These are phyloP conservation scores for Flabesymbios commensalis DNA, from an alignment of 2,888 invertebrate genomes.

Conservation along the genomic window DNA sequence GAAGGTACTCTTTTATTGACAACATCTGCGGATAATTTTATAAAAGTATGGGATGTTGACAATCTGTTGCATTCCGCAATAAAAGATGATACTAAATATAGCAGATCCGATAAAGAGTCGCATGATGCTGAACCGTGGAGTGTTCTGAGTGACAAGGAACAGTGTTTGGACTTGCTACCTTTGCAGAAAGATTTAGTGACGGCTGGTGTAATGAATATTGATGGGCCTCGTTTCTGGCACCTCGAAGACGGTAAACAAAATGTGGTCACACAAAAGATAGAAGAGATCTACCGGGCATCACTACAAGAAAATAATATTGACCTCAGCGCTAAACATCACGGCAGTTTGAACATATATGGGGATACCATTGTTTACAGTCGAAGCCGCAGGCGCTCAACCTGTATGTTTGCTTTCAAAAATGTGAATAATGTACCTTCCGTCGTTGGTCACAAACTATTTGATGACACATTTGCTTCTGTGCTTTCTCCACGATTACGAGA, in stretches of 20 bases:
- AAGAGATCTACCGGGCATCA: neutral
- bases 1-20: no score
- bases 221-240: constrained; percentile 22
- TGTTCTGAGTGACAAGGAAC: no score
- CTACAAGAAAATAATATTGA: neutral
- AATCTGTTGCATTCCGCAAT: no score
- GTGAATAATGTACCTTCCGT: neutral
- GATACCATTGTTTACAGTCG: constrained; percentile 14
- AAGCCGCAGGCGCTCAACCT: constrained; percentile 2
- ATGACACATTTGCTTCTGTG: neutral
- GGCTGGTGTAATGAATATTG: constrained; percentile 2
- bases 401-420: neutral
- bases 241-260: constrained; percentile 4
- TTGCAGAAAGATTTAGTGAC: constrained; percentile 5
- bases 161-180: constrained; percentile 19
- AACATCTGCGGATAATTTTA: no score
- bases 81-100: no score
- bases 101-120: no score
- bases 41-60: no score
- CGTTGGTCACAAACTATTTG: constrained; percentile 8
- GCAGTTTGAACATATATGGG: neutral
- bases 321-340: constrained; percentile 6
- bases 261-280: neutral
- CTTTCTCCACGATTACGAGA: no score
- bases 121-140: no score